Evolutionary conservation across 2,797 vertebrate genomes (phyloP).

Genomic region (Lepilemur septentrionalis): DNA sequence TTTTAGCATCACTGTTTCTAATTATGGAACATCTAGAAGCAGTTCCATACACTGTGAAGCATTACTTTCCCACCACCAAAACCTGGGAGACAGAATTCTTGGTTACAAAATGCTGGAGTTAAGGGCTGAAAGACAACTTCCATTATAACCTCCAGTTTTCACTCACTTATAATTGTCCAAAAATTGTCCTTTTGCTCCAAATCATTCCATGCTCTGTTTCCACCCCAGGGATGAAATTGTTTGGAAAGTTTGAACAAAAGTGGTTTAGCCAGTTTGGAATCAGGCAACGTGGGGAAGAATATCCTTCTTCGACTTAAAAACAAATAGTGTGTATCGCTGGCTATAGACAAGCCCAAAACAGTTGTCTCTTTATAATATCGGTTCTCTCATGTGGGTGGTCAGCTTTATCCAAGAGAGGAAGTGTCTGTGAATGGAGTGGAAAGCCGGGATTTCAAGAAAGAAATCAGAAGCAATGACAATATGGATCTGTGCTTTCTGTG

Average conservation of each 20-base stretch:
- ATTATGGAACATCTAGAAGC: constrained; percentile 61
- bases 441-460: not conserved
- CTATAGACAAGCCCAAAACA: not conserved
- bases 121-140: constrained; percentile 59
- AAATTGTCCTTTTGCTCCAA: constrained; percentile 70
- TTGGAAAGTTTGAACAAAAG: constrained; percentile 62
- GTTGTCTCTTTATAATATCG: not conserved
- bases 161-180: constrained; percentile 69
- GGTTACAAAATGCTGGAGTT: constrained; percentile 46
- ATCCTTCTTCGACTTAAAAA: constrained; percentile 21
- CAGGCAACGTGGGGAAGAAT: not conserved
- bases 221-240: constrained; percentile 61
- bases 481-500: not conserved
- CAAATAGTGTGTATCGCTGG: not conserved
- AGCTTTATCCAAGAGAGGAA: not conserved
- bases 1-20: constrained; percentile 52
- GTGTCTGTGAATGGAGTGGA: not conserved
- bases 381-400: not conserved
- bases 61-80: constrained; percentile 51
- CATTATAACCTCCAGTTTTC: constrained; percentile 71
- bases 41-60: constrained; percentile 52
- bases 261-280: constrained; percentile 42
- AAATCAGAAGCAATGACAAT: not conserved
- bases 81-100: constrained; percentile 50
- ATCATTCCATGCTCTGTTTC: constrained; percentile 60